Base-by-base conservation (phyloP, 1,140 invertebrate species). In the Aphelenchoides besseyi region DNA sequence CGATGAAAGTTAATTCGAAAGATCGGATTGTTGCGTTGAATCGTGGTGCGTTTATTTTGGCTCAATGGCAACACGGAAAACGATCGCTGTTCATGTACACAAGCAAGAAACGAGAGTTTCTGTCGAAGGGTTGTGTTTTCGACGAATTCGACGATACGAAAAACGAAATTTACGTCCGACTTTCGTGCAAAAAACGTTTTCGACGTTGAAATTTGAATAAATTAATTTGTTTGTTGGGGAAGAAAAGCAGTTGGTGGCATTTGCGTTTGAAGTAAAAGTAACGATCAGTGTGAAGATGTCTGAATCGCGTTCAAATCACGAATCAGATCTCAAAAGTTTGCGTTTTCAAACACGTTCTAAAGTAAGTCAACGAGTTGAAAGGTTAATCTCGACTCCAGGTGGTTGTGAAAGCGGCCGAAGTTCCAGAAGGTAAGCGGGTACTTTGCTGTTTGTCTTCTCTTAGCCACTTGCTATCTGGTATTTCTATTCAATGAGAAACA, bases 331-430 rank as follows among this genome's bases (percentile, higher is more conserved):
- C 55, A n/a, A n/a, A n/a, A n/a, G n/a, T 28, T 29, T 66, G 30
- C 62, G 62, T 16, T 59, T 66, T 29, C 5, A 66, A 59, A 52
- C 62, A 8, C 30, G 18, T 5, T 66, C 62, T 8, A 66, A 66
- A 29, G 62, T 66, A 66, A 52, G 3, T 29, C 16, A 5, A 23
- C 18, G 55, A 26, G 29, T 59, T 23, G 5, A 12, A 12, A 8
- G 5, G 5, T 59, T 5, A 59, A n/a, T 8, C 52, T 23, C 16
- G 16, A 18, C 16, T 36, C 52, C 18, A 66, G 62, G 61, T 66
- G n/a, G 62, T 66, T 23, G 26, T 66, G 5, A 52, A 67, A 66
- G 62, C 18, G 3, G 18, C 5, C 62, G 62, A 66, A 67, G 5
- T 66, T n/a, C 62, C 62, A 8, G 33, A n/a, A 67, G n/a, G n/a